A percentile compares a stretch with the other conserved stretches of the same genome.
Conservation (phyloP, 1,140 invertebrate genomes). For the Eueides isabella region DNA sequence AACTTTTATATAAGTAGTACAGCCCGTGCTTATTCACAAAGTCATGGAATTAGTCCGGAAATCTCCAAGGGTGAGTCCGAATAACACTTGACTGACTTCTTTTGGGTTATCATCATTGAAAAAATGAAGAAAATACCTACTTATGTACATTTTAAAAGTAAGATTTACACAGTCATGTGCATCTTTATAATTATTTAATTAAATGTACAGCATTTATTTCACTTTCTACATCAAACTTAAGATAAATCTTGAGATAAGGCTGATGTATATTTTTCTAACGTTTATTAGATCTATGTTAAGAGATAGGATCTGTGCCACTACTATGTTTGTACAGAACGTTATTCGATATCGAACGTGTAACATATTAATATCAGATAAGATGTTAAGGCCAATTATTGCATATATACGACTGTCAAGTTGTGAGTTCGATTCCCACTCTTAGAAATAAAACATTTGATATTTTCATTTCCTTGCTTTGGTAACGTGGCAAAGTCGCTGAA, state of each 20-base stretch:
- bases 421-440: too few relatives aligned
- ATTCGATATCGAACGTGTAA: background rate
- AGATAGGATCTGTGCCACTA: conserved; percentile 28
- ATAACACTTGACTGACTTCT: too few relatives aligned
- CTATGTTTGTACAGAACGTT: background rate
- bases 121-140: background rate
- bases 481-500: too few relatives aligned
- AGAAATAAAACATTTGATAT: too few relatives aligned
- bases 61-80: too few relatives aligned
- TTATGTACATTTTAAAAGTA: background rate
- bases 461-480: too few relatives aligned
- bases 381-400: too few relatives aligned
- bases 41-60: too few relatives aligned
- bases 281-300: conserved; percentile 27
- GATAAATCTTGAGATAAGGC: conserved; percentile 23
- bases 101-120: background rate
- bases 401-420: too few relatives aligned
- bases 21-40: too few relatives aligned
- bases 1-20: too few relatives aligned
- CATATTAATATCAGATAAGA: too few relatives aligned
- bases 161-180: conserved; percentile 2
- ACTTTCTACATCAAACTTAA: conserved; percentile 1
- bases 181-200: conserved; percentile 11
- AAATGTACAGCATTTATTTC: conserved; percentile 3
- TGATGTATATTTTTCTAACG: conserved; percentile 27